Base-by-base conservation (phyloP, 2,113 vertebrate genomes). In the Zingel zingel region DNA sequence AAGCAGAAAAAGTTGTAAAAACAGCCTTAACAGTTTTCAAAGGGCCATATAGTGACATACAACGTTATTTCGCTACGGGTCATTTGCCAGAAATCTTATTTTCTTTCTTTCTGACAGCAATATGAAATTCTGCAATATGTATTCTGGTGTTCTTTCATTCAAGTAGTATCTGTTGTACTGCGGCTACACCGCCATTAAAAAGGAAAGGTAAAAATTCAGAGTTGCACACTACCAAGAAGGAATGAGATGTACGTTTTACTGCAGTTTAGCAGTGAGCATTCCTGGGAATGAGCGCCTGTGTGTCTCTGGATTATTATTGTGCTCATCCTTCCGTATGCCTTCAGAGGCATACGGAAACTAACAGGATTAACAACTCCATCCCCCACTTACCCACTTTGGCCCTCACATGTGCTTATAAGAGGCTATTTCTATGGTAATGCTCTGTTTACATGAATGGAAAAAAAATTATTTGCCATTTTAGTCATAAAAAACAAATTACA, bases 341-440 rank as follows among this genome's bases (percentile, higher is more conserved):
- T 83, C 67, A 74, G 89, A 84, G 81, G 76, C 85, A 83, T 30
- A 65, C 71, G 79, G 82, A 77, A 79, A 84, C 91, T 93, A 93
- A 95, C 91, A 90, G 90, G 91, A 94, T 94, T 94, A 92, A 86
- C 84, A 90, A 19, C 77, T 86, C 81, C 85, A 84, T 74, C 85
- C 82, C 84, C 82, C 83, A 66, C 66, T 66, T 74, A 36, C 25
- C 77, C 76, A 84, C 77, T 83, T 74, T 88, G 77, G 76, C 84
- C 87, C 70, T 79, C 86, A 79, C 77, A 80, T 83, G 85, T 84
- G 85, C 90, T 84, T 86, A 83, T 83, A 86, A 85, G 88, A 83
- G 92, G 83, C 84, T 81, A 91, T 95, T 92, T 95, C 87, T 76
- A 93, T 94, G 93, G 75, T 94, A 95, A 95, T 95, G 74, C 86